A percentile compares a stretch with the other conserved stretches of the same genome.
Conservation (phyloP, 2,113 vertebrate species). For the Hiodon tergisus region DNA sequence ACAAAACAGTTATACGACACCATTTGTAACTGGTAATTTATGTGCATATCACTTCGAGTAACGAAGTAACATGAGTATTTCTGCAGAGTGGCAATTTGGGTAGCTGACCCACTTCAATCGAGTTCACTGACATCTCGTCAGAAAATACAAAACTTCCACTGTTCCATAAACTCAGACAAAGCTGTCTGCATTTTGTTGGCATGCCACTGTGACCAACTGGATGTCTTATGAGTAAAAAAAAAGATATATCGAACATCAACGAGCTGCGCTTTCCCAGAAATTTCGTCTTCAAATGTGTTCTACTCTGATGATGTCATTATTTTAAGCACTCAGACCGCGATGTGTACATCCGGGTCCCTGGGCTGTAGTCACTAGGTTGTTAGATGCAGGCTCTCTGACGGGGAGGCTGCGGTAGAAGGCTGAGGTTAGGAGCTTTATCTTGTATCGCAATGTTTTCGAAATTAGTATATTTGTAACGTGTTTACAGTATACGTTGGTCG, state of each 20-base stretch:
- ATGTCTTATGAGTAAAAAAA: not conserved
- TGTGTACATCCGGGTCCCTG: slow-evolving; percentile 65
- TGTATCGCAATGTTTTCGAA: slow-evolving; percentile 45
- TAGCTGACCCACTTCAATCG: too few species aligned
- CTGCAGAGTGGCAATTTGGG: too few species aligned
- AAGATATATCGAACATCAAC: not conserved
- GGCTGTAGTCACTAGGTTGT: slow-evolving; percentile 30
- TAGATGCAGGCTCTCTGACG: slow-evolving; percentile 51
- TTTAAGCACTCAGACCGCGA: slow-evolving; percentile 54
- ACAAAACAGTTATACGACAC: too few species aligned
- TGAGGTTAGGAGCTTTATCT: slow-evolving; percentile 50
- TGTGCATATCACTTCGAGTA: too few species aligned
- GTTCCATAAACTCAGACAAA: too few species aligned
- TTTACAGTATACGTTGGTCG: slow-evolving; percentile 31
- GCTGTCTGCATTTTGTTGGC: too few species aligned
- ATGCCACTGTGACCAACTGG: too few species aligned
- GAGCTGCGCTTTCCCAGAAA: not conserved
- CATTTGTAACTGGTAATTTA: too few species aligned
- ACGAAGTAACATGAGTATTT: too few species aligned
- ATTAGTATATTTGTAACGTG: slow-evolving; percentile 21
- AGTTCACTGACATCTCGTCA: too few species aligned
- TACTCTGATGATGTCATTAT: slow-evolving; percentile 62
- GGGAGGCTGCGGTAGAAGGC: slow-evolving; percentile 46
- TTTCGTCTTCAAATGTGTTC: not conserved
- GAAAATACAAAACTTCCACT: too few species aligned